These are phyloP conservation scores for Hemiscyllium ocellatum DNA, from an alignment of 2,113 vertebrate species.

Conservation along the genomic window DNA sequence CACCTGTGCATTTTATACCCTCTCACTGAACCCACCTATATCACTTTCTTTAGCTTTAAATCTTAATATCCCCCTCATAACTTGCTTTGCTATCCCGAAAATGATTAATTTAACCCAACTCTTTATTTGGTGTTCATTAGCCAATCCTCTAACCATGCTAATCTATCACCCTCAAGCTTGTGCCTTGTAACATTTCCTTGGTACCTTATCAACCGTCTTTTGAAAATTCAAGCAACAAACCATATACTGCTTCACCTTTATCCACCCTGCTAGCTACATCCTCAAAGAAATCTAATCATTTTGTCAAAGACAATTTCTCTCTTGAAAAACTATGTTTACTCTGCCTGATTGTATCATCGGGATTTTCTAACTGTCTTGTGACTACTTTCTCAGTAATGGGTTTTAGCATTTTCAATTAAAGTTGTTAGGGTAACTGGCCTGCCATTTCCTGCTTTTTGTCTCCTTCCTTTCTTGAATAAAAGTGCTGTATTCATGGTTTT, in stretches of 20 bases:
- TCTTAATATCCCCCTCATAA: too few relatives aligned
- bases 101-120: not conserved
- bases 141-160: not conserved
- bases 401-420: not conserved
- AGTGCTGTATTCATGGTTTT: not conserved
- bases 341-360: not conserved
- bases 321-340: not conserved
- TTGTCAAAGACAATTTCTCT: not conserved
- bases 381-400: not conserved
- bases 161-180: not conserved
- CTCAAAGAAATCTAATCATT: not conserved
- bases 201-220: not conserved
- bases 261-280: not conserved
- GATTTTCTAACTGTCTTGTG: not conserved
- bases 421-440: not conserved
- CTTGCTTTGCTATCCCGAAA: not conserved
- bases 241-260: not conserved
- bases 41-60: too few relatives aligned
- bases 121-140: not conserved
- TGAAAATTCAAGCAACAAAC: not conserved
- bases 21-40: not conserved
- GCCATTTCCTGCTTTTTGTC: not conserved
- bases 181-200: not conserved
- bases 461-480: not conserved
- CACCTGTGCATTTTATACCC: not conserved